A percentile compares a stretch with the other conserved stretches of the same genome.
These are phyloP conservation scores for Gadopsis bispinosus DNA, from an alignment of 2,797 vertebrate genomes.

Conservation along the genomic window DNA sequence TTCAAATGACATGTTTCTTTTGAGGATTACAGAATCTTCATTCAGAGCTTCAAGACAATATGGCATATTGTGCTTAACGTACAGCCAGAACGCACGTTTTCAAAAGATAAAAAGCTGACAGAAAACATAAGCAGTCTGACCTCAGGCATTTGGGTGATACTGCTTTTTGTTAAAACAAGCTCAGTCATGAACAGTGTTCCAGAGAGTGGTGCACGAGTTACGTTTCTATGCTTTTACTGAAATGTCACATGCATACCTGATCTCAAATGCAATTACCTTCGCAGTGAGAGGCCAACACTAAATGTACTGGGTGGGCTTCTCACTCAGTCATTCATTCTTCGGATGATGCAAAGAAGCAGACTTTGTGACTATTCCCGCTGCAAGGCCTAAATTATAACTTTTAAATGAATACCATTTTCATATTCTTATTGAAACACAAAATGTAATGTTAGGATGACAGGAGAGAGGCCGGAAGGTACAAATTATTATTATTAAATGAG, in stretches of 20 bases:
- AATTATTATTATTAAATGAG: slow-evolving; percentile 45
- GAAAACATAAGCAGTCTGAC: slow-evolving; percentile 26
- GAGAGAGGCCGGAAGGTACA: slow-evolving; percentile 28
- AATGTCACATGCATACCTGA: slow-evolving; percentile 84
- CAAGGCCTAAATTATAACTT: slow-evolving; percentile 62
- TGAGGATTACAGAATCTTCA: neutral
- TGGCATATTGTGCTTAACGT: neutral
- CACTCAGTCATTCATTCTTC: slow-evolving; percentile 63
- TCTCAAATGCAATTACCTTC: slow-evolving; percentile 78
- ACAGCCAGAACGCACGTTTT: slow-evolving; percentile 1
- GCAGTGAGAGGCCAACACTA: slow-evolving; percentile 70
- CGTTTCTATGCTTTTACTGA: slow-evolving; percentile 84
- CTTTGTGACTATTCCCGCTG: slow-evolving; percentile 55
- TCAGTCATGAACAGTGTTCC: slow-evolving; percentile 30
- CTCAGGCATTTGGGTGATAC: slow-evolving; percentile 27
- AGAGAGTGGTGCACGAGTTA: slow-evolving; percentile 48
- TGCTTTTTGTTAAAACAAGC: slow-evolving; percentile 48
- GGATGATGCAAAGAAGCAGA: slow-evolving; percentile 68
- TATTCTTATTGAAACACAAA: slow-evolving; percentile 50
- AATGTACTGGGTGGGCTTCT: slow-evolving; percentile 69
- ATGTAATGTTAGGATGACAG: slow-evolving; percentile 54
- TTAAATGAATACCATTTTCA: slow-evolving; percentile 56
- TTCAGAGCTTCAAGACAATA: neutral
- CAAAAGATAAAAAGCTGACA: slow-evolving; percentile 21
- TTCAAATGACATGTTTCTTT: neutral